Evolutionary conservation across 2,888 invertebrate genomes (phyloP), one percentile per base, ranked within the genome.

Genomic region (Caenorhabditis drosophilae): DNA sequence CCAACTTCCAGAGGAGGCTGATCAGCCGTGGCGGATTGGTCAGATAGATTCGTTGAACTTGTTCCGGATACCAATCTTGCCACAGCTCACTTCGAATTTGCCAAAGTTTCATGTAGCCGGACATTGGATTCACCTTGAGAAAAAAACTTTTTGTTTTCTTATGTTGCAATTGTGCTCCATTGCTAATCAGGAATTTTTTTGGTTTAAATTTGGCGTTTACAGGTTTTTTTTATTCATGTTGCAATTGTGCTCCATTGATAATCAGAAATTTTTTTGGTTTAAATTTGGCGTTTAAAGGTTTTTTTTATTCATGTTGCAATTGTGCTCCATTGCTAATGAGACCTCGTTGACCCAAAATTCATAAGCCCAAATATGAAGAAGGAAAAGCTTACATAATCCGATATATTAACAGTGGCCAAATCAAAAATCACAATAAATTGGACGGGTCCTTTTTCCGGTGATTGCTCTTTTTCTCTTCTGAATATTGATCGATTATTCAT

Each of bases 41-140:
- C 9, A 76, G 51, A 54, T 56, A 70, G 36, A 76, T 74, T 12
- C 72, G 47, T 46, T 74, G 74, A 3, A 74, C 72, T 67, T 72
- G 72, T 36, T 76, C 76, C 2, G 76, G 76, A 51, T 60, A 74
- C 73, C 76, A 76, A 50, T 74, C 70, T 53, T 76, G 76, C 76
- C 76, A 76, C 15, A 76, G 45, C 27, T 72, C 72, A 25, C 68
- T 67, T 47, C 76, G 25, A 47, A 76, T 59, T 55, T 76, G 73
- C 76, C 76, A 76, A 41, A 76, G 31, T 42, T 76, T 76, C 66
- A 76, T 67, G 58, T 76, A 74, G 11, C 72, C 73, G 12, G 70
- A 70, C 56, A 73, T 56, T n/a, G 76, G 73, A 48, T 74, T 76
- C 41, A 76, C 58, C 69, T 64, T 48, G 36, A 67, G n/a, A 4